phyloP scores from a whole-genome alignment of 2,888 invertebrate species.

The Leucophenga maculata region DNA sequence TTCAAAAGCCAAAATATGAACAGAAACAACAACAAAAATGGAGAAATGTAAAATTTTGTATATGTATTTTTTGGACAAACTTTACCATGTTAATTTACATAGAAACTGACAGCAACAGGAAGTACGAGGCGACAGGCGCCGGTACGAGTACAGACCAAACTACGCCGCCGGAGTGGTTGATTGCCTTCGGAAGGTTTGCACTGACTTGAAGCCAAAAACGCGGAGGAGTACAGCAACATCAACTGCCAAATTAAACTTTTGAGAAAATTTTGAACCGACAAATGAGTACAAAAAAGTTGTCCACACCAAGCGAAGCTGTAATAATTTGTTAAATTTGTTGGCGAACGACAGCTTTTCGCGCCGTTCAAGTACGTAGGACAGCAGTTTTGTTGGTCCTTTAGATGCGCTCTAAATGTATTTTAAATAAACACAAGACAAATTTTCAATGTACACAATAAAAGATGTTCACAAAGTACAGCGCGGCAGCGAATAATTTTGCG shows the following conservation, averaged over 20 bases:
- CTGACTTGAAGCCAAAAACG: not conserved
- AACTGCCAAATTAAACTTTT: too few species aligned
- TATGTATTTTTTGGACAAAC: conserved; percentile 12
- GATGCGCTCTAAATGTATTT: too few species aligned
- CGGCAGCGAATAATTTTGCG: too few species aligned
- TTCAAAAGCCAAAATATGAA: not conserved
- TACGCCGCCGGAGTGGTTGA: not conserved
- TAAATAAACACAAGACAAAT: too few species aligned
- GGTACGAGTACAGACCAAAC: not conserved
- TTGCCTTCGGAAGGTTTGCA: too few species aligned
- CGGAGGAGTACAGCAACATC: not conserved
- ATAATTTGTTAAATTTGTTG: too few species aligned
- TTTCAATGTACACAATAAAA: too few species aligned
- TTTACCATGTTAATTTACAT: conserved; percentile 23
- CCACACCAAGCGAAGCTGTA: too few species aligned
- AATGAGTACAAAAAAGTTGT: not conserved
- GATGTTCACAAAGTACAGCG: too few species aligned
- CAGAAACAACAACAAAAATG: not conserved
- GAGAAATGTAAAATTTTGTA: conserved; percentile 5
- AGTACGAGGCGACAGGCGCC: conserved; percentile 20
- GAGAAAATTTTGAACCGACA: not conserved
- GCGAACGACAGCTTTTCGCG: too few species aligned
- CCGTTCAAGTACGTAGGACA: too few species aligned
- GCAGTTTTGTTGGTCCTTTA: too few species aligned
- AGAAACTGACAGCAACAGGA: conserved; percentile 24